A percentile compares a stretch with the other conserved stretches of the same genome.
Conservation (phyloP, 2,888 invertebrate species). For the Pseudoips prasinana region DNA sequence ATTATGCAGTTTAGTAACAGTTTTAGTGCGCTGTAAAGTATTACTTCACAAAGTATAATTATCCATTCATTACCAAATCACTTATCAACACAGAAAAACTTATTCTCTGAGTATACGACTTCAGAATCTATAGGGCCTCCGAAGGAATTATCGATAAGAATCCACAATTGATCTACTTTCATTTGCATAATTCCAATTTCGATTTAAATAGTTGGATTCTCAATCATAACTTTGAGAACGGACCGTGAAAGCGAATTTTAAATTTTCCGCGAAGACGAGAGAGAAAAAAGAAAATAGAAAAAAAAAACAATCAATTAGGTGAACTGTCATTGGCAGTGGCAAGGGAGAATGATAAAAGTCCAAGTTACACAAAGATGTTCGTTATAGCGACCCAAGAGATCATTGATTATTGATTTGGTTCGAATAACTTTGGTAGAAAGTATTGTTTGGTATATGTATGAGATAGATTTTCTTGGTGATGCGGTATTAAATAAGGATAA, state of each 20-base stretch:
- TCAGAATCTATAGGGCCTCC: too few relatives aligned
- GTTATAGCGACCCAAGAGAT: slow-evolving; percentile 27
- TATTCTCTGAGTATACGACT: too few relatives aligned
- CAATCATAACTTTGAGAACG: slow-evolving; percentile 56
- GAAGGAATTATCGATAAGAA: too few relatives aligned
- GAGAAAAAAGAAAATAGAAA: slow-evolving; percentile 33
- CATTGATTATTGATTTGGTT: slow-evolving; percentile 29
- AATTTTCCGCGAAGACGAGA: slow-evolving; percentile 45
- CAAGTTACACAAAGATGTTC: slow-evolving; percentile 38
- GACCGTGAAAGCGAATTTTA: slow-evolving; percentile 43
- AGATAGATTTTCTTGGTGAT: too few relatives aligned
- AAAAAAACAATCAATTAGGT: slow-evolving; percentile 75
- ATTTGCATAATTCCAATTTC: slow-evolving; percentile 53
- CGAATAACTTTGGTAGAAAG: not conserved
- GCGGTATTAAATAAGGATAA: too few relatives aligned
- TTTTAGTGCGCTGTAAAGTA: not conserved
- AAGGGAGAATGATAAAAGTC: slow-evolving; percentile 49
- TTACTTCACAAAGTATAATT: not conserved
- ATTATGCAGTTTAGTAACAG: not conserved
- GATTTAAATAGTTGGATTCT: slow-evolving; percentile 54
- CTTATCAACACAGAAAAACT: too few relatives aligned
- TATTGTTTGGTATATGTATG: not conserved
- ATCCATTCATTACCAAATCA: not conserved
- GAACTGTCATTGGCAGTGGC: slow-evolving; percentile 68
- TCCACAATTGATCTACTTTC: slow-evolving; percentile 24